Conservation (phyloP, 2,113 vertebrate genomes). For the Pterocles orientalis region DNA sequence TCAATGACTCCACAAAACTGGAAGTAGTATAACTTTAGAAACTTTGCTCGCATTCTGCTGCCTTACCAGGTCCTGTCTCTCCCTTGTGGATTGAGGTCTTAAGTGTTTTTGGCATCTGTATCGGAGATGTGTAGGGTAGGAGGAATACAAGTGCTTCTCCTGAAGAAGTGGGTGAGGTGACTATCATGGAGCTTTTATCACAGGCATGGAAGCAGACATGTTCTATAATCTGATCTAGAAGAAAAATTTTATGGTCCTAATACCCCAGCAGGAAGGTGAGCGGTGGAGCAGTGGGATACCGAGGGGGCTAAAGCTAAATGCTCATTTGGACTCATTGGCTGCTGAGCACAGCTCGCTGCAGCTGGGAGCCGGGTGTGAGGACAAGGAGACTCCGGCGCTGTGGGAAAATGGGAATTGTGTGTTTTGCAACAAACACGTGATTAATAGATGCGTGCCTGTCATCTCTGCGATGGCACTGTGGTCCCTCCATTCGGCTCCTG, state of each 20-base stretch:
- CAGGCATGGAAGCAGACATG: background rate
- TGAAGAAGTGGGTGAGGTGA: background rate
- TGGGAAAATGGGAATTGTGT: conserved; percentile 6
- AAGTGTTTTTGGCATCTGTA: conserved; percentile 25
- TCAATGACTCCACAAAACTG: background rate
- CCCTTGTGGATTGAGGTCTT: background rate
- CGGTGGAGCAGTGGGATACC: background rate
- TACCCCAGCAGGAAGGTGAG: background rate
- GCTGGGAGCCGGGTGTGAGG: background rate
- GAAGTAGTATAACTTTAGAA: background rate
- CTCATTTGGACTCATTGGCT: background rate
- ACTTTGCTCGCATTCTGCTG: background rate
- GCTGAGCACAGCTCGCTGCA: background rate
- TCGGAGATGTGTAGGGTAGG: background rate
- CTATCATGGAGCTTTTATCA: background rate
- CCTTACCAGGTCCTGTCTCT: background rate
- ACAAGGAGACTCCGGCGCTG: background rate
- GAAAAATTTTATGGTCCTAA: background rate
- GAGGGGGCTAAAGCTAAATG: background rate
- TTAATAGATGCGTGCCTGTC: background rate
- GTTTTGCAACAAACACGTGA: background rate
- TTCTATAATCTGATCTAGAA: background rate
- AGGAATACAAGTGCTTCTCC: background rate
- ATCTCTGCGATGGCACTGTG: background rate
- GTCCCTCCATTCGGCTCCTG: background rate